Base-by-base conservation (phyloP, 2,113 vertebrate genomes). In the Circaetus cinerascens region DNA sequence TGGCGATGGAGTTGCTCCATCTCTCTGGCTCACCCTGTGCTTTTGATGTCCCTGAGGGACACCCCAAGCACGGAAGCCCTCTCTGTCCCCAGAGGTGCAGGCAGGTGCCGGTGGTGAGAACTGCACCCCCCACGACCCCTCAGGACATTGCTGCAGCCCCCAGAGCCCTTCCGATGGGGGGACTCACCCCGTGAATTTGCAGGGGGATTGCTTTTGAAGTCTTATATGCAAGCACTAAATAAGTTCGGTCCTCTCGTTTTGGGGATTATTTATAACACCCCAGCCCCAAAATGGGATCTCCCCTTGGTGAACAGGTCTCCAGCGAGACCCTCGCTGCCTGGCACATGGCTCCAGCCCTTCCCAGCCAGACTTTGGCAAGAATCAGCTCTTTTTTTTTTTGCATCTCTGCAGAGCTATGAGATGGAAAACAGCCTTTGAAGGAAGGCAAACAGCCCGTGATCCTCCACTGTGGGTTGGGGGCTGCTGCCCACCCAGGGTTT, bases 301-400 rank as follows among this genome's bases (percentile, higher is more conserved):
- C 16, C 25, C 43, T 45, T 32, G 19, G 62, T 1, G 6, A 90
- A 17, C 12, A 29, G 18, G 22, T 66, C 30, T 30, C 32, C 38
- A 50, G 7, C 0, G 9, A 75, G 55, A 36, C 26, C 30, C 26
- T 56, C 2, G 0, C 13, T 1, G 3, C 57, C 9, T 13, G 10
- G 32, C 17, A 27, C 0, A 0, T 21, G 32, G 16, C 19, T 77
- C 64, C 22, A 26, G 71, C n/a, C 30, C 38, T 71, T 76, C 43
- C 21, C 50, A 69, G 43, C 1, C 36, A 40, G 29, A 2, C 34
- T 71, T 51, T 53, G 64, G 45, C 11, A 59, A 72, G 59, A 32
- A 9, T 51, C 11, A 15, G 34, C 27, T 55, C 15, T 7, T 9
- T 51, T 26, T 51, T 27, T 25, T 7, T 15, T 36, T 38, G 4